These are phyloP conservation scores for Myathropa florea DNA, from an alignment of 2,888 invertebrate species.

Conservation along the genomic window DNA sequence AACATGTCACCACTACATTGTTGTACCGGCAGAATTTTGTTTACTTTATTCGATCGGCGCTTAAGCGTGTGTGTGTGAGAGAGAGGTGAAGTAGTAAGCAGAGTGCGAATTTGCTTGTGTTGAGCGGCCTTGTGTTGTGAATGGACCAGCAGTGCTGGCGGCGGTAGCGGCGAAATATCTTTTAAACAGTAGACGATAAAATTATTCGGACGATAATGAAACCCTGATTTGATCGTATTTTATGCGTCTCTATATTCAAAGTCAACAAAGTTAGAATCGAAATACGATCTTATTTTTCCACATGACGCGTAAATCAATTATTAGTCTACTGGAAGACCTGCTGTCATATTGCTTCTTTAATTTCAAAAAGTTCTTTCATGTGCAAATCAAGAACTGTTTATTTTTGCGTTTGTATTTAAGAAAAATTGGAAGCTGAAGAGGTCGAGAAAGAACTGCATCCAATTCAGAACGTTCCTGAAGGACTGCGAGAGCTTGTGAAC, in stretches of 20 bases:
- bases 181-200: constrained; percentile 8
- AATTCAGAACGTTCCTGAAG: too few relatives aligned
- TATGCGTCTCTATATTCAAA: background rate
- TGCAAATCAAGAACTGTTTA: too few relatives aligned
- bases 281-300: background rate
- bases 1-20: constrained; percentile 56
- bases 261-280: background rate
- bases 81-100: background rate
- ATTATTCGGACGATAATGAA: background rate
- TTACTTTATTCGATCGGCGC: constrained; percentile 40
- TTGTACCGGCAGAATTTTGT: constrained; percentile 50
- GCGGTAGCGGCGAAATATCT: constrained; percentile 19
- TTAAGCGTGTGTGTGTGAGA: background rate
- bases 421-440: too few relatives aligned
- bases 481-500: too few relatives aligned
- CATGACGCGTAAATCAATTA: background rate
- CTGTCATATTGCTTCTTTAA: too few relatives aligned
- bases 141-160: constrained; percentile 3
- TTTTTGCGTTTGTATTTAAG: too few relatives aligned
- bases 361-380: too few relatives aligned
- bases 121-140: constrained; percentile 43
- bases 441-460: too few relatives aligned
- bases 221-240: background rate
- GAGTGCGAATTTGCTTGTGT: constrained; percentile 12
- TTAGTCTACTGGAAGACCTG: too few relatives aligned